Evolutionary conservation across 2,113 vertebrate genomes (phyloP).

Genomic region (Perca flavescens): DNA sequence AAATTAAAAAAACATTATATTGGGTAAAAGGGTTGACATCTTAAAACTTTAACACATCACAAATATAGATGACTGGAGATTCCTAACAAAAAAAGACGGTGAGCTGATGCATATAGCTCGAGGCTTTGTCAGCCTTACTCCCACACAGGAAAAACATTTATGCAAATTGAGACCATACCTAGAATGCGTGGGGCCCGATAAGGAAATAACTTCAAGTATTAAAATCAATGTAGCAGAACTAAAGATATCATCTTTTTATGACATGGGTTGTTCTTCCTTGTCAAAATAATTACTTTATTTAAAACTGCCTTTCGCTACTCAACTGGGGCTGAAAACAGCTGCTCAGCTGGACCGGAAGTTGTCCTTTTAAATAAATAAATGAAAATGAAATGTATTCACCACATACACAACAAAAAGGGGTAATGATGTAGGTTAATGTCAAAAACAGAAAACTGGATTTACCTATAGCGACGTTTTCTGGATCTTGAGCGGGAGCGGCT

Average conservation of each 20-base stretch:
- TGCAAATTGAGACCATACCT: constrained; percentile 19
- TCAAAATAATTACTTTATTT: neutral
- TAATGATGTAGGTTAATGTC: neutral
- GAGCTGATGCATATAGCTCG: neutral
- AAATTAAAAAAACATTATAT: neutral
- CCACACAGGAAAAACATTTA: neutral
- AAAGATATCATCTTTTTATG: neutral
- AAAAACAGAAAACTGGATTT: constrained; percentile 20
- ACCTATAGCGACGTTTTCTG: constrained; percentile 96
- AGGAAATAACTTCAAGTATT: neutral
- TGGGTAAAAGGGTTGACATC: neutral
- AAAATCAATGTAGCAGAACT: neutral
- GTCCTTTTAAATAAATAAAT: too few relatives aligned
- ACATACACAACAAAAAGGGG: neutral
- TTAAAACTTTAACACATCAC: neutral
- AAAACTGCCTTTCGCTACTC: too few relatives aligned
- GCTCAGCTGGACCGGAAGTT: too few relatives aligned
- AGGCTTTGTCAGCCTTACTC: neutral
- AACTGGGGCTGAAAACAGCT: too few relatives aligned
- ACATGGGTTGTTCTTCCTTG: neutral
- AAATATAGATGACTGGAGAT: neutral
- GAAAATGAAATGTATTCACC: neutral
- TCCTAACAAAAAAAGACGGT: neutral
- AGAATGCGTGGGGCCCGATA: neutral
- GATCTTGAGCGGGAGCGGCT: constrained; percentile 94